Evolutionary conservation across 2,113 vertebrate species (phyloP).

Genomic region (Peromyscus leucopus): DNA sequence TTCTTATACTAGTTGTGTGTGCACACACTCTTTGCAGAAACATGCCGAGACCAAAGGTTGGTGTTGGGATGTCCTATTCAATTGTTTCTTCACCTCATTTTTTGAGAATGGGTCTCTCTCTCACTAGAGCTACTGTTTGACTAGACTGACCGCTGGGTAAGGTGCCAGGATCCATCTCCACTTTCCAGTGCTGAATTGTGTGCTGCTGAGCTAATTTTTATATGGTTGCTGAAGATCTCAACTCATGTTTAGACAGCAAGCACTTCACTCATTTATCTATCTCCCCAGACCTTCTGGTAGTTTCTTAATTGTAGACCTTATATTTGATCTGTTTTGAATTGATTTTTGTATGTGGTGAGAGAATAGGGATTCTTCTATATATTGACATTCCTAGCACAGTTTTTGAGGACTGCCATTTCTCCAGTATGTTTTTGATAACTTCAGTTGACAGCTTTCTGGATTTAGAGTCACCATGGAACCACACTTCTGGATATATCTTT

Average conservation of each 20-base stretch:
- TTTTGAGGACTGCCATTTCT: not conserved
- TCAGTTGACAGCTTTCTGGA: too few species aligned
- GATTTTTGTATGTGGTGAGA: not conserved
- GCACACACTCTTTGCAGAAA: not conserved
- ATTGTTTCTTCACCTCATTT: not conserved
- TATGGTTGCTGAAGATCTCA: not conserved
- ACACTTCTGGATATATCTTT: too few species aligned
- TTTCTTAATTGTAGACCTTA: not conserved
- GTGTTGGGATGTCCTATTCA: not conserved
- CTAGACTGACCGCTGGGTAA: not conserved
- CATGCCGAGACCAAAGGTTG: not conserved
- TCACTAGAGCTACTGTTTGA: not conserved
- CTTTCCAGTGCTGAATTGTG: not conserved
- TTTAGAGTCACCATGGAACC: too few species aligned
- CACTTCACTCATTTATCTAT: not conserved
- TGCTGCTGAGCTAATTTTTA: not conserved
- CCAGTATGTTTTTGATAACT: too few species aligned
- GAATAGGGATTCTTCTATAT: not conserved
- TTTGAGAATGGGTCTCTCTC: not conserved
- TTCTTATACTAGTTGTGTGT: not conserved
- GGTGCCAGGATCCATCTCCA: not conserved
- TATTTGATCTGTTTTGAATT: not conserved
- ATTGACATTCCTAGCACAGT: not conserved
- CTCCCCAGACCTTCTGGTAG: not conserved
- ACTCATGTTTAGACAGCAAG: not conserved